phyloP scores from a whole-genome alignment of 2,113 vertebrate species.

The Salvelinus namaycush region DNA sequence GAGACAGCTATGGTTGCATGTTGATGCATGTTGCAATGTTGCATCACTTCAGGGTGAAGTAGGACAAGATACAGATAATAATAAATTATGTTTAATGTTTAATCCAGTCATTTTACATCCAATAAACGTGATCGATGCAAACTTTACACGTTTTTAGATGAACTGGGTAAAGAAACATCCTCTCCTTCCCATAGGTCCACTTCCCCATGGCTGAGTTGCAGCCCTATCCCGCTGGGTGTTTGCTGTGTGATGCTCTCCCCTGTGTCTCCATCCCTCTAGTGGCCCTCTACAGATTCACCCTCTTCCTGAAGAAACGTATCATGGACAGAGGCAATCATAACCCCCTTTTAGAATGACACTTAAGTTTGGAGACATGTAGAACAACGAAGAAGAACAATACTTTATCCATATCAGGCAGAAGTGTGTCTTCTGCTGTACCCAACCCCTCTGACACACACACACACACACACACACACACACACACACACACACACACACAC shows the following conservation, averaged over 20 bases:
- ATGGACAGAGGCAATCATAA: conserved; percentile 24
- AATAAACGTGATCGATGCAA: too few species aligned
- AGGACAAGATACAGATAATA: not conserved
- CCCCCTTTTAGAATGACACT: not conserved
- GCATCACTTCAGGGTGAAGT: not conserved
- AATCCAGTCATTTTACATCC: too few species aligned
- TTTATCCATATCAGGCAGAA: too few species aligned
- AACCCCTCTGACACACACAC: too few species aligned
- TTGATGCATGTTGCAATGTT: not conserved
- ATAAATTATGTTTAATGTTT: too few species aligned
- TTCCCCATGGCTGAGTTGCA: conserved; percentile 77
- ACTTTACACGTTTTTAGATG: too few species aligned
- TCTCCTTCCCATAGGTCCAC: conserved; percentile 55
- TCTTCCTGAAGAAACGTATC: conserved; percentile 18
- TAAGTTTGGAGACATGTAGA: too few species aligned
- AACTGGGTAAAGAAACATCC: too few species aligned
- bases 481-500: too few species aligned
- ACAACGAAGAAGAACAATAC: too few species aligned
- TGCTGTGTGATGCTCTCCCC: conserved; percentile 73
- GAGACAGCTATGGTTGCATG: conserved; percentile 19
- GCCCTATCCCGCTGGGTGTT: conserved; percentile 80
- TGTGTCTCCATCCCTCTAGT: conserved; percentile 72
- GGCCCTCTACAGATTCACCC: conserved; percentile 66
- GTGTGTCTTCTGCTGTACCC: too few species aligned
- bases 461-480: too few species aligned